These are phyloP conservation scores for Sylvia borin DNA, from an alignment of 2,797 vertebrate genomes.

Conservation along the genomic window DNA sequence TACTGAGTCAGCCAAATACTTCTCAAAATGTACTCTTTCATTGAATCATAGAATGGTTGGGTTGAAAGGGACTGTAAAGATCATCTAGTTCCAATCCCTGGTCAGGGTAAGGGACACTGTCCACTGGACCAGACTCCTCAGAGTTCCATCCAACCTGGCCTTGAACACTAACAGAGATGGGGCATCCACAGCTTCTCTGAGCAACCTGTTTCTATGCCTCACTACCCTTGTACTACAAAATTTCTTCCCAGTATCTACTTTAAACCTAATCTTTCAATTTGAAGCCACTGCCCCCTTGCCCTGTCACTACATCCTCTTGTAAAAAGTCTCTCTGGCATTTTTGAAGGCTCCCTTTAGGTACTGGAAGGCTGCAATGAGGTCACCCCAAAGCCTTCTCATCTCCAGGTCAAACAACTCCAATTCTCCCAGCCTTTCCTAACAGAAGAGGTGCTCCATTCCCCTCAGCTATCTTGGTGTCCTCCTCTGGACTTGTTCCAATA, in stretches of 20 bases:
- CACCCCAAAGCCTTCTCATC: not conserved
- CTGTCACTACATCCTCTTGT: not conserved
- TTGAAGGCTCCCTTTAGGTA: not conserved
- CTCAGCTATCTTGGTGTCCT: not conserved
- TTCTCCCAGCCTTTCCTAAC: not conserved
- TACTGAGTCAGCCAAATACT: not conserved
- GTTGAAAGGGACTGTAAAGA: not conserved
- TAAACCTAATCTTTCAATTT: not conserved
- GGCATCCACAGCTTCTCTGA: not conserved
- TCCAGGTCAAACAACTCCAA: not conserved
- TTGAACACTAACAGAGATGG: not conserved
- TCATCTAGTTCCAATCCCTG: not conserved
- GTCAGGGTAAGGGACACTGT: not conserved
- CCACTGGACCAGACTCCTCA: not conserved
- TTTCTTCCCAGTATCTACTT: not conserved
- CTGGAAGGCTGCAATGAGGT: not conserved
- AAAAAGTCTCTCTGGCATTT: not conserved
- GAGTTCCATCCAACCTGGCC: not conserved
- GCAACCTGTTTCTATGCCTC: not conserved
- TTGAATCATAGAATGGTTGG: not conserved
- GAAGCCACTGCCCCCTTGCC: not conserved
- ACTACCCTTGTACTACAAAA: not conserved
- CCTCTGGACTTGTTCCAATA: not conserved
- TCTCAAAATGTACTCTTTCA: not conserved
- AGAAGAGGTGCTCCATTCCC: not conserved